Percentiles rank a stretch among this genome's conserved stretches.
Evolutionary conservation across 1,140 invertebrate species (phyloP).

Genomic region (Lethrus apterus): DNA sequence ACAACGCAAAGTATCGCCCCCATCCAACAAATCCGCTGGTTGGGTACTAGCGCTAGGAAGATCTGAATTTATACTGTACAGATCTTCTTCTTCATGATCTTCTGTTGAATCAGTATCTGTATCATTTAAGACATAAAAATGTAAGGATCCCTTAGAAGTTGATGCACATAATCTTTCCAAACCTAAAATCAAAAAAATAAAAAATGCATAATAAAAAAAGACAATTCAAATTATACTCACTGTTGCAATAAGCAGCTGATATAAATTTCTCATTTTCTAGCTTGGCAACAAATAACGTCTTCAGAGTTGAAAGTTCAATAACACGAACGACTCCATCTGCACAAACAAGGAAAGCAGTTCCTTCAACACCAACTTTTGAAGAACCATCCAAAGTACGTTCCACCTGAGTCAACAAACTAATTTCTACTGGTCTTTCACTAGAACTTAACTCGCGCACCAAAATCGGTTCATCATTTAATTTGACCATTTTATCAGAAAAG

Average conservation of each 20-base stretch:
- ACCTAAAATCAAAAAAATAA: constrained; percentile 40
- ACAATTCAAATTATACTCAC: constrained; percentile 39
- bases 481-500: constrained; percentile 48
- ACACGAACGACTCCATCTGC: constrained; percentile 62
- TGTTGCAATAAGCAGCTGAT: constrained; percentile 68
- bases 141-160: constrained; percentile 67
- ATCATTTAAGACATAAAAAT: constrained; percentile 72
- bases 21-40: constrained; percentile 24
- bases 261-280: constrained; percentile 62
- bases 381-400: constrained; percentile 32
- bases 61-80: constrained; percentile 28
- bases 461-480: constrained; percentile 53
- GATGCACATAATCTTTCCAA: constrained; percentile 78
- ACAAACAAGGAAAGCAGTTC: constrained; percentile 52
- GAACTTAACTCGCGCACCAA: constrained; percentile 53
- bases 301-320: constrained; percentile 56
- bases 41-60: constrained; percentile 17
- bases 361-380: constrained; percentile 37
- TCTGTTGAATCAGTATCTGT: constrained; percentile 61
- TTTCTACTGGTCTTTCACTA: constrained; percentile 57
- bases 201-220: not conserved
- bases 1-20: constrained; percentile 26
- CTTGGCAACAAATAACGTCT: constrained; percentile 53
- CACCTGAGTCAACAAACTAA: constrained; percentile 55
- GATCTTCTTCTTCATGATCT: constrained; percentile 58